A percentile compares a stretch with the other conserved stretches of the same genome.
phyloP scores from a whole-genome alignment of 2,797 vertebrate species.

The Megalops cyprinoides region DNA sequence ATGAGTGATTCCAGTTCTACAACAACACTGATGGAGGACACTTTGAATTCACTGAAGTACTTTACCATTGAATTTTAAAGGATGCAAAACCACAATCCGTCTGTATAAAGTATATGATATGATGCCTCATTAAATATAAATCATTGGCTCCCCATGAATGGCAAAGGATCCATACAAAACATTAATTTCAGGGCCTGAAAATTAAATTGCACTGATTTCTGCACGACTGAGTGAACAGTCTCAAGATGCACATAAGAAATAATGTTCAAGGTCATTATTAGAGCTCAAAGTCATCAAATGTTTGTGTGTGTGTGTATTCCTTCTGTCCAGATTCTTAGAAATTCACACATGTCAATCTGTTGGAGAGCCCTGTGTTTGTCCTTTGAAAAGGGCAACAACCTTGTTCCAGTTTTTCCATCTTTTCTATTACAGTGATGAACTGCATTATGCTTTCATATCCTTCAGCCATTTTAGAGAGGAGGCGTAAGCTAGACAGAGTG shows the following conservation, averaged over 20 bases:
- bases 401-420: slow-evolving; percentile 15
- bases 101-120: not conserved
- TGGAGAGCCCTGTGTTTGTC: slow-evolving; percentile 15
- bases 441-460: slow-evolving; percentile 10
- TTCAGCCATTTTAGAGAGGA: not conserved
- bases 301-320: too few relatives aligned
- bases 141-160: not conserved
- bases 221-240: slow-evolving; percentile 8
- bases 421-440: slow-evolving; percentile 27
- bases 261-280: not conserved
- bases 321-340: too few relatives aligned
- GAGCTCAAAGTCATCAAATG: slow-evolving; percentile 32
- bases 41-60: too few relatives aligned
- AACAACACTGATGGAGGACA: too few relatives aligned
- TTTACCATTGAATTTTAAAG: too few relatives aligned
- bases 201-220: not conserved
- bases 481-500: too few relatives aligned
- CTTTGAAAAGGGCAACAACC: slow-evolving; percentile 5
- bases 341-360: slow-evolving; percentile 29
- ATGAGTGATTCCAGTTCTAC: too few relatives aligned
- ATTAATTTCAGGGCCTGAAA: not conserved
- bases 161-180: not conserved
- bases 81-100: too few relatives aligned
- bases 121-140: slow-evolving; percentile 1
- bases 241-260: not conserved